Base-by-base conservation (phyloP, 2,888 invertebrate genomes). In the Chloroclystis v-ata region DNA sequence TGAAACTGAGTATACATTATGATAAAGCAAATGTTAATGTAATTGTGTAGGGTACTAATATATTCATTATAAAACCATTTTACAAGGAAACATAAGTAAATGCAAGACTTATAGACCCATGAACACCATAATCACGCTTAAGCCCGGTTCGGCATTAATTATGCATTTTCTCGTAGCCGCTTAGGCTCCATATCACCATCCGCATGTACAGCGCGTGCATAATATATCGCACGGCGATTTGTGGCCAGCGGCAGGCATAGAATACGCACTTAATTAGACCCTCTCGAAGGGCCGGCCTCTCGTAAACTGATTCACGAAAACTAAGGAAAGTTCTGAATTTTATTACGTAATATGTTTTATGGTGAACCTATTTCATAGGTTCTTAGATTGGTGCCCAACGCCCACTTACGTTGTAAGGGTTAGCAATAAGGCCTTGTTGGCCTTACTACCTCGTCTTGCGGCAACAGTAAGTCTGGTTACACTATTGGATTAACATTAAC, bases 211-310 rank as follows among this genome's bases (percentile, higher is more conserved):
- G 33, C 50, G 45, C 14, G 32, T 33, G 32, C 52, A 52, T 54
- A 51, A 56, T 49, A 54, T 52, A 43, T 42, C 13, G 38, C 25
- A 42, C 45, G 49, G 50, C 52, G 57, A 57, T 59, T 59, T 59
- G 59, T 50, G 57, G 59, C 39, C 32, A 48, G 37, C 48, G 49
- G 42, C 45, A 51, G 47, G 37, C 49, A 60, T 48, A 43, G 49
- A 52, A 55, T 55, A 59, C 59, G 54, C 55, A 48, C 51, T 54
- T 59, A 54, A 59, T 57, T 57, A 59, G 46, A 50, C 53, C 50
- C 51, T 28, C 30, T 47, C 42, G 47, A 51, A 50, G 44, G 52
- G 55, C 52, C 55, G 42, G 53, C 43, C 57, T 51, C 53, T 55
- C 50, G 52, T 55, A 47, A 50, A 52, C 47, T 44, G 37, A 48